phyloP scores from a whole-genome alignment of 2,888 invertebrate species.

The Ametastegia equiseti region DNA sequence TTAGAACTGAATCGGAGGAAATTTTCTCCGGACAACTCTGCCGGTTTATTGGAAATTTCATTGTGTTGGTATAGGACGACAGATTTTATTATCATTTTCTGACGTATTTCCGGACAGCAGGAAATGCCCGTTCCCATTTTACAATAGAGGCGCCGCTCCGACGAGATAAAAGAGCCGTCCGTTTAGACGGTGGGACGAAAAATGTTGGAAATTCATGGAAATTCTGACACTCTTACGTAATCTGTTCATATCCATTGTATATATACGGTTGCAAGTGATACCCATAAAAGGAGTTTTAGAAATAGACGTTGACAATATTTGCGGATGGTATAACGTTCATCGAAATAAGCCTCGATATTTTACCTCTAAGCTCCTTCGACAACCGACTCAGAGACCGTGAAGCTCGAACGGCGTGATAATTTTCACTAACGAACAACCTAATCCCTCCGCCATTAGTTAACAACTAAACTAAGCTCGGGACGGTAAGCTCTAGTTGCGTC shows the following conservation, averaged over 20 bases:
- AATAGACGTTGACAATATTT: not conserved
- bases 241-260: too few relatives aligned
- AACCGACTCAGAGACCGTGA: constrained; percentile 36
- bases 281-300: too few relatives aligned
- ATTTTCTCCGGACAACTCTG: not conserved
- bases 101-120: constrained; percentile 27
- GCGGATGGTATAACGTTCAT: constrained; percentile 8
- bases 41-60: constrained; percentile 13
- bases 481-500: constrained; percentile 50
- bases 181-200: not conserved
- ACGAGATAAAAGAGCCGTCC: not conserved
- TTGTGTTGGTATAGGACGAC: not conserved
- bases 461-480: constrained; percentile 50
- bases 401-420: constrained; percentile 46
- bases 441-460: constrained; percentile 53
- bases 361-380: constrained; percentile 43
- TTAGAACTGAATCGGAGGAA: constrained; percentile 6
- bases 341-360: constrained; percentile 39
- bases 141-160: not conserved
- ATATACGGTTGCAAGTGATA: too few relatives aligned
- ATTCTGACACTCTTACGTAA: not conserved
- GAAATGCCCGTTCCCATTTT: constrained; percentile 14
- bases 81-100: constrained; percentile 16
- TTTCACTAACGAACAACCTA: constrained; percentile 48
- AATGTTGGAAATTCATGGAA: not conserved